Conservation (phyloP, 1,140 invertebrate species). For the Chymomyza costata region DNA sequence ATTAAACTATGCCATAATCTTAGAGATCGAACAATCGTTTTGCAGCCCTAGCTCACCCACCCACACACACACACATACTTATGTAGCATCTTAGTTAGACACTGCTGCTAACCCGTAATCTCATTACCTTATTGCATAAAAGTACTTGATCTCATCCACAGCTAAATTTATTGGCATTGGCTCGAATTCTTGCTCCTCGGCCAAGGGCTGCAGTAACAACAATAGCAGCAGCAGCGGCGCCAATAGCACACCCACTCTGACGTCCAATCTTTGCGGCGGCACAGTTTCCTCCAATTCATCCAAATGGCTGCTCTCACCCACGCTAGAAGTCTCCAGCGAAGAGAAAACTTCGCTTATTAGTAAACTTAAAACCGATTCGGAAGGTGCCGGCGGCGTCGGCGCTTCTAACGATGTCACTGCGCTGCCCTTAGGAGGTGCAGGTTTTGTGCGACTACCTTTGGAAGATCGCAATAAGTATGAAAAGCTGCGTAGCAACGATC, state of each 20-base stretch:
- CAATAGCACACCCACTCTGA: too few relatives aligned
- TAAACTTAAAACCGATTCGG: constrained; percentile 62
- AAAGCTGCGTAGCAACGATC: constrained; percentile 81
- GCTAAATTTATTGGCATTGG: constrained; percentile 64
- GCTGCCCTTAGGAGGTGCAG: constrained; percentile 2
- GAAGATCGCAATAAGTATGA: constrained; percentile 89
- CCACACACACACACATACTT: constrained; percentile 2
- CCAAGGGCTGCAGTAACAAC: constrained; percentile 1
- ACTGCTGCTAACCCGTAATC: constrained; percentile 42
- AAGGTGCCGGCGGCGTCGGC: constrained; percentile 26
- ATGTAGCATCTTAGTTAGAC: constrained; percentile 21
- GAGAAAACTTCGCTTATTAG: constrained; percentile 71
- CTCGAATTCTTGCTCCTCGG: constrained; percentile 33
- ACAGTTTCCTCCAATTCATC: constrained; percentile 61
- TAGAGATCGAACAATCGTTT: neutral
- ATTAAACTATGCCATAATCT: neutral
- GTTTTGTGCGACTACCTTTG: constrained; percentile 80
- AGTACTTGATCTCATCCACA: constrained; percentile 74
- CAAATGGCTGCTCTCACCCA: constrained; percentile 72
- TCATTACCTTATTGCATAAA: constrained; percentile 75
- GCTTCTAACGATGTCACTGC: neutral
- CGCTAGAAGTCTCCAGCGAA: constrained; percentile 64
- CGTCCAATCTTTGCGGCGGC: too few relatives aligned
- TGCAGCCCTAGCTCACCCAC: neutral
- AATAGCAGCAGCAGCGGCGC: constrained; percentile 9